phyloP scores from a whole-genome alignment of 2,888 invertebrate species.

The Drosophila cyrtoloma region DNA sequence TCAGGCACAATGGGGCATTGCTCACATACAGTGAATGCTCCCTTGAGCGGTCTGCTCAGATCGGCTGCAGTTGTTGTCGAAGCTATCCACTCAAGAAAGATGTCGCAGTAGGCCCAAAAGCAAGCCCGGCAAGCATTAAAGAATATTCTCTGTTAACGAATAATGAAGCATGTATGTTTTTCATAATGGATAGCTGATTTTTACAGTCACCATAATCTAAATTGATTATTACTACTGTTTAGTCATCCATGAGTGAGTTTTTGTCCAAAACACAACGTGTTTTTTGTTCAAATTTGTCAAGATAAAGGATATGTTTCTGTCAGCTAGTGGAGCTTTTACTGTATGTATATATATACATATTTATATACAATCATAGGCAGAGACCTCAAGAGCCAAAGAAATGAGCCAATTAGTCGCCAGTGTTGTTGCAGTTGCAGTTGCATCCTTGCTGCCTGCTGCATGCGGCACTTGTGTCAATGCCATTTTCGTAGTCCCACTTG shows the following conservation, averaged over 20 bases:
- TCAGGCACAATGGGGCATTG: conserved; percentile 20
- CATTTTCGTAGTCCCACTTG: conserved; percentile 60
- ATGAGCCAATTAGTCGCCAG: conserved; percentile 51
- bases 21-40: conserved; percentile 1
- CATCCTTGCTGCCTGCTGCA: conserved; percentile 29
- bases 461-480: conserved; percentile 59
- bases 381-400: conserved; percentile 29
- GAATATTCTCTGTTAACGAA: neutral
- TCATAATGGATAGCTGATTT: neutral
- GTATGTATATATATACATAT: neutral
- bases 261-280: neutral
- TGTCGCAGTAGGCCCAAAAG: neutral
- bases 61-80: neutral
- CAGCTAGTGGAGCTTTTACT: neutral
- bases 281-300: neutral
- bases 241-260: neutral
- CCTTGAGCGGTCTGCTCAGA: neutral
- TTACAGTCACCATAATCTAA: neutral
- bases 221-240: neutral
- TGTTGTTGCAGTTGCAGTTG: conserved; percentile 38
- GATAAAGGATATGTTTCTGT: neutral
- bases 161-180: neutral
- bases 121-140: neutral
- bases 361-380: neutral
- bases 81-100: neutral